These are phyloP conservation scores for Fragum sueziense DNA, from an alignment of 2,888 invertebrate species.

Conservation along the genomic window DNA sequence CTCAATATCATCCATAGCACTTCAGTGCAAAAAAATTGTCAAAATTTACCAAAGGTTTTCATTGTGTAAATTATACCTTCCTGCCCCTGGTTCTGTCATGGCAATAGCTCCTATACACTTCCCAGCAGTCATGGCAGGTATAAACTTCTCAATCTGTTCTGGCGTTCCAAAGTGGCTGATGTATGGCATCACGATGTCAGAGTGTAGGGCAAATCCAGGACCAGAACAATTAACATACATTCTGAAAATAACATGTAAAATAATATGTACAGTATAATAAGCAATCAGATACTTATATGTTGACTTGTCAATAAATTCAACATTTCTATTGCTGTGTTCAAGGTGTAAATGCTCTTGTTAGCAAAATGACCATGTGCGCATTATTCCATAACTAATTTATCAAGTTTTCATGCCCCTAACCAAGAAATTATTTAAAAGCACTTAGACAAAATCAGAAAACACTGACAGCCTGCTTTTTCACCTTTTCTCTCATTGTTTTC, in stretches of 20 bases:
- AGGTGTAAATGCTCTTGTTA: no score
- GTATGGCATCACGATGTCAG: slow-evolving; percentile 83
- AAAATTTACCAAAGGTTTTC: background rate
- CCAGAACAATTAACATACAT: slow-evolving; percentile 81
- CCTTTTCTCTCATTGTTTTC: background rate
- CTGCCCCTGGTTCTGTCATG: slow-evolving; percentile 83
- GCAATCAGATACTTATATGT: no score
- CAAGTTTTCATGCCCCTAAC: no score
- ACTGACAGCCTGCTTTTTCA: background rate
- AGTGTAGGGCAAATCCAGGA: slow-evolving; percentile 82
- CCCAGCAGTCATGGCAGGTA: slow-evolving; percentile 82
- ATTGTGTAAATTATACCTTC: slow-evolving; percentile 81
- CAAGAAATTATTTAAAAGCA: background rate
- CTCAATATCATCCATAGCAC: background rate
- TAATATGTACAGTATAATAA: no score
- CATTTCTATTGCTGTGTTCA: no score
- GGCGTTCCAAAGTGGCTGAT: slow-evolving; percentile 82
- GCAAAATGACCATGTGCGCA: no score
- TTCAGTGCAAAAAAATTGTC: background rate
- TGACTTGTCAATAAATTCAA: no score
- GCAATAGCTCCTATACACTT: slow-evolving; percentile 82
- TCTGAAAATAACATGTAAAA: slow-evolving; percentile 73
- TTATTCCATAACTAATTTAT: no score
- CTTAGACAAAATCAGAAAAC: background rate
- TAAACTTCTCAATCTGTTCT: slow-evolving; percentile 82